These are phyloP conservation scores for Carettochelys insculpta DNA, from an alignment of 2,113 vertebrate species.

Conservation along the genomic window DNA sequence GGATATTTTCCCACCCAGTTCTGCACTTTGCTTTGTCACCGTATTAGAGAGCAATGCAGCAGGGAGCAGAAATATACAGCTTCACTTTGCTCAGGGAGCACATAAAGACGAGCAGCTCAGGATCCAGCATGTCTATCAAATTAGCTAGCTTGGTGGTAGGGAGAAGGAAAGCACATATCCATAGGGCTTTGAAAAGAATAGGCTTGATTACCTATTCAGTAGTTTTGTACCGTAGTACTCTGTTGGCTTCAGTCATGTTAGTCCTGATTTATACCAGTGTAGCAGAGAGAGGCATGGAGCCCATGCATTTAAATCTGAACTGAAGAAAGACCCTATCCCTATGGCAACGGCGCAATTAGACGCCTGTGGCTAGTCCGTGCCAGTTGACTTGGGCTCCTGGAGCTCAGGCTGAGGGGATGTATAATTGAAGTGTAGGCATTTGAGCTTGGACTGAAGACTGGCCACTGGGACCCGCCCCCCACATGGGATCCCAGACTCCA, in stretches of 20 bases:
- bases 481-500: not conserved
- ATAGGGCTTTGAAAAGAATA: not conserved
- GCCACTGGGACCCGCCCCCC: not conserved
- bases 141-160: not conserved
- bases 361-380: not conserved
- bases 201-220: not conserved
- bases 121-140: conserved; percentile 40
- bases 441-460: not conserved
- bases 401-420: not conserved
- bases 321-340: not conserved
- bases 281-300: not conserved
- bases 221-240: not conserved
- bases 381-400: not conserved
- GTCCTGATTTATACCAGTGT: not conserved
- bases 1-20: conserved; percentile 56
- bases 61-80: conserved; percentile 27
- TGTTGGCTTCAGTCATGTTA: not conserved
- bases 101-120: not conserved
- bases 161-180: not conserved
- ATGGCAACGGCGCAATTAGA: not conserved
- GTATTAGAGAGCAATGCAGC: conserved; percentile 31
- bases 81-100: conserved; percentile 8
- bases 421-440: not conserved
- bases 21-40: conserved; percentile 48
- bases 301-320: not conserved